Evolutionary conservation across 2,888 invertebrate genomes (phyloP).

Genomic region (Acholoe squamosa): DNA sequence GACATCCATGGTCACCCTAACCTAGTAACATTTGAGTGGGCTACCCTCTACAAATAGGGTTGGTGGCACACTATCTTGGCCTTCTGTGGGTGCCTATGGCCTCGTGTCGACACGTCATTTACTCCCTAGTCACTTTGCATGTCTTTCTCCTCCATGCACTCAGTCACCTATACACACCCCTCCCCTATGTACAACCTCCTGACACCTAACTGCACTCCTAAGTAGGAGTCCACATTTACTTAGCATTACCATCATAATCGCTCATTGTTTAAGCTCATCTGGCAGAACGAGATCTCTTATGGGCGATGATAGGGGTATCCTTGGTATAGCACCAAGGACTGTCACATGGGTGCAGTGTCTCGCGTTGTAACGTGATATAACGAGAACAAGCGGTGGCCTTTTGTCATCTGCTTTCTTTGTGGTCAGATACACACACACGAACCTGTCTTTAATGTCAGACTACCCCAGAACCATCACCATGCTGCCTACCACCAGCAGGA

Average conservation of each 20-base stretch:
- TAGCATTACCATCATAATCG: neutral
- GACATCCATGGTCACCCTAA: neutral
- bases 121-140: slow-evolving; percentile 8
- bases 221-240: slow-evolving; percentile 29
- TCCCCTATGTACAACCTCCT: neutral
- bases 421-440: slow-evolving; percentile 51
- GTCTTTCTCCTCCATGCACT: slow-evolving; percentile 6
- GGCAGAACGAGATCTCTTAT: neutral
- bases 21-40: slow-evolving; percentile 44
- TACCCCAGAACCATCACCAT: slow-evolving; percentile 27
- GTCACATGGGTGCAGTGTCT: neutral
- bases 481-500: neutral
- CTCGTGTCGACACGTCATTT: slow-evolving; percentile 21
- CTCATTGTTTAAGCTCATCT: neutral
- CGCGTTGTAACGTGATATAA: slow-evolving; percentile 46
- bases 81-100: neutral
- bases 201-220: slow-evolving; percentile 20
- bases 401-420: slow-evolving; percentile 47
- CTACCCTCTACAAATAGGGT: slow-evolving; percentile 9
- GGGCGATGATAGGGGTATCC: neutral
- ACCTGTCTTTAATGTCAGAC: slow-evolving; percentile 52
- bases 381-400: slow-evolving; percentile 40
- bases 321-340: neutral
- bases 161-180: slow-evolving; percentile 7
- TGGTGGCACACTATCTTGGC: slow-evolving; percentile 31